Base-by-base conservation (phyloP, 2,797 vertebrate genomes). In the Oreortyx pictus region DNA sequence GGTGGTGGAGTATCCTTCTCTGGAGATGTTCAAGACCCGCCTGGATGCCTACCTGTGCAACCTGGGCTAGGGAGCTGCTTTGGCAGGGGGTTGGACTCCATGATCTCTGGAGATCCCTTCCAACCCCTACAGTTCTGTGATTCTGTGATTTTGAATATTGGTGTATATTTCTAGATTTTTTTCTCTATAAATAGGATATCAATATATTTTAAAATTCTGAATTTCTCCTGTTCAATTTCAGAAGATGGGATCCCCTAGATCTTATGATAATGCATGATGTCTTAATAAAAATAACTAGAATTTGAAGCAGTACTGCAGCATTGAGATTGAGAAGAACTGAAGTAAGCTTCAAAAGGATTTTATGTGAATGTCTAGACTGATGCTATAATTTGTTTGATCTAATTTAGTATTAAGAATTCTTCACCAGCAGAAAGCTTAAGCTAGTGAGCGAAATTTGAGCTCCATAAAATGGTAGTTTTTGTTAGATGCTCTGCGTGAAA, bases 401-500 rank as follows among this genome's bases (percentile, higher is more conserved):
- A 43, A 65, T 82, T 85, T 90, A 80, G 19, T 41, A 61, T 67
- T 87, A 82, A 82, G 29, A 35, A 62, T 66, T 46, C 23, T 82
- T 89, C n/a, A 52, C 43, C 47, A 72, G 49, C 22, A 88, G 66
- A 86, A 92, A 47, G 37, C 54, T 84, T 89, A 83, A 92, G 29
- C 8, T 8, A 57, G 14, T 29, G 47, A 17, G 54, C 24, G 24
- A 89, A 50, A 80, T 82, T 80, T 93, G 56, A 93, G 23, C 14
- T 35, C 46, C 72, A 39, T 9, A 47, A 70, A 81, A n/a, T 73
- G 67, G 65, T 88, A 67, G 50, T 67, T 46, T 64, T 12, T 19
- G 15, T 62, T 90, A 57, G 35, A 81, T 88, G 75, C 67, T 86
- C 52, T 66, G 14, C 41, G 16, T 81, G 60, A 66, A 85, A 94